phyloP scores from a whole-genome alignment of 2,888 invertebrate genomes.

The Limnephilus marmoratus region DNA sequence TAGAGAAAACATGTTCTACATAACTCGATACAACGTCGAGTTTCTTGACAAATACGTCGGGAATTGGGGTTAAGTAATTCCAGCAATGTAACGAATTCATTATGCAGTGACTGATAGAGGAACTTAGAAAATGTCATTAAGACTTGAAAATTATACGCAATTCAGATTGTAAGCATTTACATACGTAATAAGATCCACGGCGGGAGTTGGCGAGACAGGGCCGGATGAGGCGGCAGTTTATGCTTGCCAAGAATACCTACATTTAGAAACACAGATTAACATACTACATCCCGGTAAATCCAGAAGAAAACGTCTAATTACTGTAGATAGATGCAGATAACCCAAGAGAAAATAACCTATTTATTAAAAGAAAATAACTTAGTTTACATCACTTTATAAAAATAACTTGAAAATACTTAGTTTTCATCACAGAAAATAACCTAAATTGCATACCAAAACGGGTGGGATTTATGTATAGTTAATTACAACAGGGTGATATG shows the following conservation, averaged over 20 bases:
- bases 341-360: background rate
- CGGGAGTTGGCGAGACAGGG: background rate
- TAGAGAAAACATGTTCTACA: background rate
- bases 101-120: slow-evolving; percentile 40
- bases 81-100: slow-evolving; percentile 6
- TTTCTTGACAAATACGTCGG: background rate
- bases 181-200: slow-evolving; percentile 21
- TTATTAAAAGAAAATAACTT: too few relatives aligned
- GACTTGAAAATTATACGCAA: slow-evolving; percentile 45
- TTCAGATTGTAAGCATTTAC: slow-evolving; percentile 44
- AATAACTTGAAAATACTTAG: too few relatives aligned
- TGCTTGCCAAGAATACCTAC: background rate
- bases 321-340: background rate
- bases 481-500: too few relatives aligned
- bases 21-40: background rate
- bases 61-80: slow-evolving; percentile 18
- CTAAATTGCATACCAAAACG: background rate
- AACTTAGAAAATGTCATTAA: slow-evolving; percentile 49
- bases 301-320: background rate
- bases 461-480: background rate
- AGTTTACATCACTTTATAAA: too few relatives aligned
- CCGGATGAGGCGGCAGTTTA: background rate
- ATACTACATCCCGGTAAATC: background rate
- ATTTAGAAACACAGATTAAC: background rate
- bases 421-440: background rate